Evolutionary conservation across 2,113 vertebrate genomes (phyloP).

Genomic region (Maccullochella peelii): DNA sequence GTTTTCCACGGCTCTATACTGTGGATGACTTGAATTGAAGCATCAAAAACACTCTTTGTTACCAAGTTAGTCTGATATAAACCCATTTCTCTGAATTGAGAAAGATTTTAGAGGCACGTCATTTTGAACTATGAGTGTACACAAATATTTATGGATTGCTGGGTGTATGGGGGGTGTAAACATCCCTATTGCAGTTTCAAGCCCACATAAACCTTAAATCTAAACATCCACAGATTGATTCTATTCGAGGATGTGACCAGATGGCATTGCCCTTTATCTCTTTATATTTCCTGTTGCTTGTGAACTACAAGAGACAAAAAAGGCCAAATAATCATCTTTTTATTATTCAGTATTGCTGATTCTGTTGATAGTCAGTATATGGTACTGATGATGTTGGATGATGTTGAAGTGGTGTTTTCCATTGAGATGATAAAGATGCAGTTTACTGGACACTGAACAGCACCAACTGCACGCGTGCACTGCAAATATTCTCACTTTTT

Average conservation of each 20-base stretch:
- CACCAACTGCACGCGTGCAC: no score
- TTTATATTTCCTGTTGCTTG: neutral
- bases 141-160: neutral
- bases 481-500: neutral
- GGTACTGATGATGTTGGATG: neutral
- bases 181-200: neutral
- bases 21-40: conserved; percentile 19
- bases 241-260: neutral
- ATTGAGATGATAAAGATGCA: neutral
- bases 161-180: neutral
- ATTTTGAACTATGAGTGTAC: neutral
- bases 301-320: neutral
- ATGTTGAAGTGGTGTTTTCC: neutral
- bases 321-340: neutral
- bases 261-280: neutral
- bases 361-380: neutral
- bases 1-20: conserved; percentile 43
- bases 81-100: conserved; percentile 12
- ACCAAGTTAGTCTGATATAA: conserved; percentile 36
- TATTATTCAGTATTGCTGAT: neutral
- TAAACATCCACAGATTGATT: neutral
- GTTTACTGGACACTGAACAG: neutral
- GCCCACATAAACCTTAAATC: neutral
- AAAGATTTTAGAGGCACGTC: neutral
- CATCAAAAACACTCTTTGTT: conserved; percentile 28